Evolutionary conservation across 2,888 invertebrate species (phyloP).

Genomic region (Eupeodes latifasciatus): DNA sequence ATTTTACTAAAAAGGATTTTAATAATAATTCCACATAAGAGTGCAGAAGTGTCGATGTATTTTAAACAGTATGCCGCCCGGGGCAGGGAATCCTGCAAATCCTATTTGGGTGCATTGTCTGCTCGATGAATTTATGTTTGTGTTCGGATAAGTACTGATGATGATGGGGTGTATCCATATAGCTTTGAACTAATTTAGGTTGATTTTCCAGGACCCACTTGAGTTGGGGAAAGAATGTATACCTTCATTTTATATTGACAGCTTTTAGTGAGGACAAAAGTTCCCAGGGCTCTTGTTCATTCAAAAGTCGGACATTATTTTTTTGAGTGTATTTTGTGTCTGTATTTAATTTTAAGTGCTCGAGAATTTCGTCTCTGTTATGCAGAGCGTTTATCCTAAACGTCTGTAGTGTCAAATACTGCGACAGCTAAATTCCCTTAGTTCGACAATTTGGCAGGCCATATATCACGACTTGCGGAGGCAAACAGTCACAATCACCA

Average conservation of each 20-base stretch:
- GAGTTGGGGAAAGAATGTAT: background rate
- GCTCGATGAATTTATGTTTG: constrained; percentile 50
- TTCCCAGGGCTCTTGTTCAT: background rate
- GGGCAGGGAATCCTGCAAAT: constrained; percentile 44
- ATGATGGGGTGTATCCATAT: background rate
- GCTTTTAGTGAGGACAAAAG: background rate
- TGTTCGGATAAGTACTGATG: constrained; percentile 61
- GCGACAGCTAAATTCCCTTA: constrained; percentile 69
- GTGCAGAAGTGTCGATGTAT: constrained; percentile 60
- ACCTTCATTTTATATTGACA: background rate
- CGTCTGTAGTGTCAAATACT: constrained; percentile 27
- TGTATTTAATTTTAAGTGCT: background rate
- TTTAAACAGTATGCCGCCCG: constrained; percentile 24
- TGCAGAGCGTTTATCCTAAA: background rate
- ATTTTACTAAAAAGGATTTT: constrained; percentile 75
- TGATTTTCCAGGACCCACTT: background rate
- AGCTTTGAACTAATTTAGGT: constrained; percentile 18
- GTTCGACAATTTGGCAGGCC: constrained; percentile 73
- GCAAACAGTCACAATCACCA: constrained; percentile 32
- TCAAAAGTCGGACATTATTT: background rate
- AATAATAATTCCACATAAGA: constrained; percentile 74
- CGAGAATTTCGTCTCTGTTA: background rate
- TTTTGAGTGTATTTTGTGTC: background rate
- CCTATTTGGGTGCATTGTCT: constrained; percentile 69
- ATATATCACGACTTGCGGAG: constrained; percentile 63